Percentiles rank a stretch among this genome's conserved stretches.
Evolutionary conservation across 2,113 vertebrate genomes (phyloP).

Genomic region (Oncorhynchus mykiss): DNA sequence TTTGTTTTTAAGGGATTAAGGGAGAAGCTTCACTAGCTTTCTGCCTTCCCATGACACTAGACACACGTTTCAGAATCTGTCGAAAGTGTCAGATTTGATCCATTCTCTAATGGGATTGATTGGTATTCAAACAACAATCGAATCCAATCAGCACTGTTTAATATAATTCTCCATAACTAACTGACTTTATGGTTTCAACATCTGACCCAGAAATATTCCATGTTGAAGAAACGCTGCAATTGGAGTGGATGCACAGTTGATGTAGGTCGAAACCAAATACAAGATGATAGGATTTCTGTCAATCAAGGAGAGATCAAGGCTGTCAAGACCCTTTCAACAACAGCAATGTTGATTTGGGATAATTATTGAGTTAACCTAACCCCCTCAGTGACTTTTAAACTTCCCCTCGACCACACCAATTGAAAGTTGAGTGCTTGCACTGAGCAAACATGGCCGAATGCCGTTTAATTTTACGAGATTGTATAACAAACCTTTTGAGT

Average conservation of each 20-base stretch:
- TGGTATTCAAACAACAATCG: constrained; percentile 9
- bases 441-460: constrained; percentile 1
- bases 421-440: constrained; percentile 24
- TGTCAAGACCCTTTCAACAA: background rate
- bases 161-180: background rate
- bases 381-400: constrained; percentile 32
- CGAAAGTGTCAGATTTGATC: background rate
- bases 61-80: constrained; percentile 15
- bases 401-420: constrained; percentile 23
- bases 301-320: background rate
- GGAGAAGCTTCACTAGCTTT: constrained; percentile 31
- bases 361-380: background rate
- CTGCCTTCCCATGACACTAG: constrained; percentile 24
- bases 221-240: background rate
- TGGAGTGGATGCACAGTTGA: background rate
- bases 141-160: background rate
- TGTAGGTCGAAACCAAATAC: background rate
- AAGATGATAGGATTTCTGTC: background rate
- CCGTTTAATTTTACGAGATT: constrained; percentile 34
- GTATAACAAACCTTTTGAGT: constrained; percentile 44
- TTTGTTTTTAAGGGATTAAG: constrained; percentile 60
- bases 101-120: constrained; percentile 11
- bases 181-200: background rate
- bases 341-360: background rate
- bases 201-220: too few species aligned